Evolutionary conservation across 1,140 invertebrate genomes (phyloP).

Genomic region (Chrysoperla carnea): DNA sequence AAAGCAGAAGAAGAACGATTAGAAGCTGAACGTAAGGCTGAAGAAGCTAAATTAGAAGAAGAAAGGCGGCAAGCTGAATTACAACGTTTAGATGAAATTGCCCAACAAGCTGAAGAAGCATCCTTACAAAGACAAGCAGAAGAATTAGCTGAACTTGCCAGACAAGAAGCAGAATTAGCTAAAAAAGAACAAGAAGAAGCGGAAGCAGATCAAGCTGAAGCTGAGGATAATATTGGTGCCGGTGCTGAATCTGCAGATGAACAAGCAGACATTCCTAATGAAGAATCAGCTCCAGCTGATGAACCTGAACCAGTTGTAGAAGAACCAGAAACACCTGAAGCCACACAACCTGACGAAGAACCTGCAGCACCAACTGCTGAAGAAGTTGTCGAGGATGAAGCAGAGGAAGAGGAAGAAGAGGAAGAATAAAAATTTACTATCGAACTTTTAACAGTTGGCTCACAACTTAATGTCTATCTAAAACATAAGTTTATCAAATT

Average conservation of each 20-base stretch:
- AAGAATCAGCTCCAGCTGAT: conserved; percentile 9
- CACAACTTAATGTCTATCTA: no score
- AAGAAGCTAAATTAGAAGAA: conserved; percentile 31
- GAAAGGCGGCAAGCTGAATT: conserved; percentile 17
- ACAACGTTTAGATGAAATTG: conserved; percentile 27
- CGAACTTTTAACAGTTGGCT: neutral
- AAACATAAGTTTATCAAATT: no score
- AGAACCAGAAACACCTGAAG: conserved; percentile 2
- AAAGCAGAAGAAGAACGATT: conserved; percentile 10
- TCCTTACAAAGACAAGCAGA: conserved; percentile 29
- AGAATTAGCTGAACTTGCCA: conserved; percentile 24
- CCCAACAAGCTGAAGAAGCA: conserved; percentile 30
- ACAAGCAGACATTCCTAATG: conserved; percentile 23
- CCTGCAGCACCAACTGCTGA: conserved; percentile 12
- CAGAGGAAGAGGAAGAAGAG: conserved; percentile 14
- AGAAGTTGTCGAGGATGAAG: conserved; percentile 13
- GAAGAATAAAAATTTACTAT: conserved; percentile 8
- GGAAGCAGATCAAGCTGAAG: conserved; percentile 17
- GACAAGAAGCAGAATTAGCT: conserved; percentile 32
- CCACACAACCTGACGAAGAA: conserved; percentile 14
- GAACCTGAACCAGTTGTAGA: conserved; percentile 4
- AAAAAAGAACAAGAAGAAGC: conserved; percentile 16
- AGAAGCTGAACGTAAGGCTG: conserved; percentile 29
- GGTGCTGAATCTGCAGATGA: conserved; percentile 24
- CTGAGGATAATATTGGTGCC: conserved; percentile 6